phyloP scores from a whole-genome alignment of 2,888 invertebrate species.

The Timema cristinae region DNA sequence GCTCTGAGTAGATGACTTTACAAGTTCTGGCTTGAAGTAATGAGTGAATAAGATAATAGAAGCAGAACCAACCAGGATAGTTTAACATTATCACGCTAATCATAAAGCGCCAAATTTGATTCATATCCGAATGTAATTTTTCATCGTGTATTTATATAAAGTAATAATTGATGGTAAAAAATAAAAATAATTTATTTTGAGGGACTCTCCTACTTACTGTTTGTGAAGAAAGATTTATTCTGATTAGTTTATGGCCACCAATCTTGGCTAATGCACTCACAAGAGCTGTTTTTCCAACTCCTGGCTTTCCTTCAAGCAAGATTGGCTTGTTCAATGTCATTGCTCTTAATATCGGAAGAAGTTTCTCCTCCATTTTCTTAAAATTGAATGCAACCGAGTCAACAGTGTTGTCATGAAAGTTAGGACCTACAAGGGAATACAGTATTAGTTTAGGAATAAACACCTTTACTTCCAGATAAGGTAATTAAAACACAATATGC shows the following conservation, averaged over 20 bases:
- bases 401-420: too few species aligned
- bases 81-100: too few species aligned
- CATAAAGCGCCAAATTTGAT: too few species aligned
- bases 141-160: too few species aligned
- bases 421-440: slow-evolving; percentile 49
- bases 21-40: too few species aligned
- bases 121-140: too few species aligned
- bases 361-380: too few species aligned
- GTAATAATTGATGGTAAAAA: neutral
- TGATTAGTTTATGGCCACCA: slow-evolving; percentile 74
- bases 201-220: slow-evolving; percentile 61
- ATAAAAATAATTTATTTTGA: neutral
- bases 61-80: too few species aligned
- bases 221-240: slow-evolving; percentile 98
- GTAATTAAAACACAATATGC: too few species aligned
- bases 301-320: slow-evolving; percentile 94
- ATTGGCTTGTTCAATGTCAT: slow-evolving; percentile 82
- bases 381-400: slow-evolving; percentile 67
- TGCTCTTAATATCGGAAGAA: slow-evolving; percentile 70
- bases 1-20: too few species aligned
- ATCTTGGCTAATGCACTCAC: slow-evolving; percentile 84
- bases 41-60: too few species aligned
- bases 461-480: neutral
- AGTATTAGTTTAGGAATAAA: slow-evolving; percentile 16
- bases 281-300: slow-evolving; percentile 96